A percentile compares a stretch with the other conserved stretches of the same genome.
Conservation (phyloP, 2,888 invertebrate species). For the Zhuqinia jingwanae region DNA sequence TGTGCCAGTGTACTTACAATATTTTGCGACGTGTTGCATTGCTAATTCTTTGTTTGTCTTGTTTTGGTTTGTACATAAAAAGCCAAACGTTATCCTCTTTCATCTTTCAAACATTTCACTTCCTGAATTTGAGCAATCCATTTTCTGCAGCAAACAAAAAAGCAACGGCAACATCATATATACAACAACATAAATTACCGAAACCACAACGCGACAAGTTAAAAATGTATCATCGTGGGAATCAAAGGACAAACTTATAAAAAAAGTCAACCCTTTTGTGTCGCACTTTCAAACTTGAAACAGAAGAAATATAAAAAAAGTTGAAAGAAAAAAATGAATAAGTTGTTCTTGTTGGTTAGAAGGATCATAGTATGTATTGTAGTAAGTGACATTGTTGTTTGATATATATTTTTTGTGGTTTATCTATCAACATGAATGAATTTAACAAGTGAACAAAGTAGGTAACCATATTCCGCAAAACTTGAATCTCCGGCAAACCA, state of each 20-base stretch:
- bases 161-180: not conserved
- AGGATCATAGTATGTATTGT: constrained; percentile 17
- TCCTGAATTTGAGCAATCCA: constrained; percentile 59
- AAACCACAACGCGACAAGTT: not conserved
- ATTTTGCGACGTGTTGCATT: constrained; percentile 10
- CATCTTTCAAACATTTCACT: constrained; percentile 59
- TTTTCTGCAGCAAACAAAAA: not conserved
- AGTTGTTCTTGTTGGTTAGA: constrained; percentile 36
- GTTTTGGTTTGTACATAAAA: constrained; percentile 4
- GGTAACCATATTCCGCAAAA: constrained; percentile 55
- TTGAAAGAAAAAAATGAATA: no score
- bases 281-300: constrained; percentile 56
- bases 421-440: constrained; percentile 46
- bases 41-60: constrained; percentile 53
- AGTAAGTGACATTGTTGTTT: constrained; percentile 28
- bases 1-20: not conserved
- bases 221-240: constrained; percentile 62
- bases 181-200: not conserved
- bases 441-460: constrained; percentile 53
- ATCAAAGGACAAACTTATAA: constrained; percentile 55
- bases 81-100: constrained; percentile 30
- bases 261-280: constrained; percentile 55
- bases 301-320: not conserved
- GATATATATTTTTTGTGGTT: constrained; percentile 51
- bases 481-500: constrained; percentile 41